phyloP scores from a whole-genome alignment of 2,113 vertebrate genomes.

The Emydocephalus ijimae region DNA sequence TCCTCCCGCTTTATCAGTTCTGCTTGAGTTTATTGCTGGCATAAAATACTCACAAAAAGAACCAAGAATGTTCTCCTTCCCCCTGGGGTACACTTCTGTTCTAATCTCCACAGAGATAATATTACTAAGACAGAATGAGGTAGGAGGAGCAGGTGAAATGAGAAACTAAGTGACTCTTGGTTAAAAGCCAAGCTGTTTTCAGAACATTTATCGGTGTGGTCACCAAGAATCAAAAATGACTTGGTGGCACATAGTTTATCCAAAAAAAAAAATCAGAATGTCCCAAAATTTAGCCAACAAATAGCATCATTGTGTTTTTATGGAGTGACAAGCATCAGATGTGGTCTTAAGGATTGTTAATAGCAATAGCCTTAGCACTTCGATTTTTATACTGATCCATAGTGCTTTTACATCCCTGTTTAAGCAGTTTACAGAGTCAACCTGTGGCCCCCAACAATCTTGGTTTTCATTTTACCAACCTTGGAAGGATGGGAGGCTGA shows the following conservation, averaged over 20 bases:
- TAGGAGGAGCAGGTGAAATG: background rate
- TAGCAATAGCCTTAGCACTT: too few relatives aligned
- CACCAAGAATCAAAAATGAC: background rate
- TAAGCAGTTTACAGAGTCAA: too few relatives aligned
- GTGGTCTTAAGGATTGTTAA: background rate
- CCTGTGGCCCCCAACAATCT: too few relatives aligned
- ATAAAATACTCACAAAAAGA: background rate
- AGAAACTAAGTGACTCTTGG: background rate
- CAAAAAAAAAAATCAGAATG: too few relatives aligned
- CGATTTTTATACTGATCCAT: too few relatives aligned
- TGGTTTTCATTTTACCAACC: too few relatives aligned
- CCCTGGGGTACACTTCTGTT: background rate
- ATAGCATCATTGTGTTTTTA: background rate
- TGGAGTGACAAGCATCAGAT: background rate
- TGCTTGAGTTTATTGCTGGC: slow-evolving; percentile 3
- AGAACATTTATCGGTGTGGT: background rate
- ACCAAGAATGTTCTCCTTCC: background rate
- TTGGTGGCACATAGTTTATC: background rate
- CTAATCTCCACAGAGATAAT: background rate
- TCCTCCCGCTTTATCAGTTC: background rate
- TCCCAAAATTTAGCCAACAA: background rate
- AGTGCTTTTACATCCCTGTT: too few relatives aligned
- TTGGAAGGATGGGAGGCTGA: too few relatives aligned
- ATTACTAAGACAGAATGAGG: background rate
- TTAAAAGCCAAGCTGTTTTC: background rate